Evolutionary conservation across 2,888 invertebrate genomes (phyloP).

Genomic region (Microctonus hyperodae): DNA sequence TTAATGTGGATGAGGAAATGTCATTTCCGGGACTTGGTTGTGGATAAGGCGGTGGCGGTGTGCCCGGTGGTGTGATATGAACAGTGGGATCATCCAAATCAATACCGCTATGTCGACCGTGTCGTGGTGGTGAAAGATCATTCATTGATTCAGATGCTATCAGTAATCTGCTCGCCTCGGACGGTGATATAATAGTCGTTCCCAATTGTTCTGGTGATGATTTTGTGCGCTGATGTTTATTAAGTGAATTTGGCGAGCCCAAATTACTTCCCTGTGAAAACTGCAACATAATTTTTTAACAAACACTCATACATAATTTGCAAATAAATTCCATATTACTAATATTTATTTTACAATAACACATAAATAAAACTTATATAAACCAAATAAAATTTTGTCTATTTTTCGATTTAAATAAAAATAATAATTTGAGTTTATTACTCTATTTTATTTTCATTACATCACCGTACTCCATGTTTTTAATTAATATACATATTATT

Average conservation of each 20-base stretch:
- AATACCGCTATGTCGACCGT: conserved; percentile 49
- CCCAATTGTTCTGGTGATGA: conserved; percentile 70
- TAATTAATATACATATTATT: no score
- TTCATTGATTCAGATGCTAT: conserved; percentile 70
- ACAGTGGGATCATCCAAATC: conserved; percentile 61
- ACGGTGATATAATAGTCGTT: conserved; percentile 56
- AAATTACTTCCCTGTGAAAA: conserved; percentile 53
- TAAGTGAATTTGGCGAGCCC: conserved; percentile 50
- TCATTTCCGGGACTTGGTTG: conserved; percentile 59
- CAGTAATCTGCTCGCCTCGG: conserved; percentile 64
- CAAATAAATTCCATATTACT: no score
- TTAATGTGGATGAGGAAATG: conserved; percentile 50
- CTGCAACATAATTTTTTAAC: conserved; percentile 17
- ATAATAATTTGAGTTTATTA: not conserved
- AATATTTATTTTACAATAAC: no score
- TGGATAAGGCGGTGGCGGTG: conserved; percentile 87
- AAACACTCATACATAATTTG: not conserved
- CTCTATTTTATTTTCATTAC: not conserved
- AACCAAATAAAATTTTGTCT: not conserved
- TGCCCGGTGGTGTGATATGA: conserved; percentile 74
- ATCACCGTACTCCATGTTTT: not conserved
- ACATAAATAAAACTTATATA: no score
- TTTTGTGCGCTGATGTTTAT: conserved; percentile 71
- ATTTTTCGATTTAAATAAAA: not conserved
- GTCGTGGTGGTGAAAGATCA: conserved; percentile 64